These are phyloP conservation scores for Ibycter americanus DNA, from an alignment of 2,797 vertebrate genomes.

Conservation along the genomic window DNA sequence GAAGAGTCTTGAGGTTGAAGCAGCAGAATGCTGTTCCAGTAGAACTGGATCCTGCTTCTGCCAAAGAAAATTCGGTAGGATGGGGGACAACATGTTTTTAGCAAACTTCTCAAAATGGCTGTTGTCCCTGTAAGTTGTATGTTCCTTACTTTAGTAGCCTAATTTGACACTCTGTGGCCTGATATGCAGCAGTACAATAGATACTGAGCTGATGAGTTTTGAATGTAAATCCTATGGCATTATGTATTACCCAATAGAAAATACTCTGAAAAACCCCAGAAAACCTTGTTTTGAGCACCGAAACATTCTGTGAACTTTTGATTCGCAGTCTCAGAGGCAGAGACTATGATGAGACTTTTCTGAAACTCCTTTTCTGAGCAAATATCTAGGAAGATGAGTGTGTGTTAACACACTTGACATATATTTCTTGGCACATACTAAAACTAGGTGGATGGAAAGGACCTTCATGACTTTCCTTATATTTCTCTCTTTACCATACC, in stretches of 20 bases:
- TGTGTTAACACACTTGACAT: background rate
- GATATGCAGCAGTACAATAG: background rate
- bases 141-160: background rate
- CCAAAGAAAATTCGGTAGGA: background rate
- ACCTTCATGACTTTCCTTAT: background rate
- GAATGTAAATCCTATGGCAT: background rate
- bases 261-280: background rate
- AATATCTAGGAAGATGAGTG: background rate
- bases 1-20: background rate
- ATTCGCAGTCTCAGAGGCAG: background rate
- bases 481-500: background rate
- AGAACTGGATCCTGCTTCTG: background rate
- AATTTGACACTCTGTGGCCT: background rate
- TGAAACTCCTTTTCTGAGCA: background rate
- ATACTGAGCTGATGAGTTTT: background rate
- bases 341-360: background rate
- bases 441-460: background rate
- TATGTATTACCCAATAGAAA: background rate
- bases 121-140: background rate
- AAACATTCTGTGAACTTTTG: background rate
- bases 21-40: background rate
- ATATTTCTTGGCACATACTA: background rate
- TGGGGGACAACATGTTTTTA: background rate
- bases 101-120: background rate
- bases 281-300: background rate